A percentile compares a stretch with the other conserved stretches of the same genome.
Conservation (phyloP, 2,113 vertebrate species). For the Xiphias gladius region DNA sequence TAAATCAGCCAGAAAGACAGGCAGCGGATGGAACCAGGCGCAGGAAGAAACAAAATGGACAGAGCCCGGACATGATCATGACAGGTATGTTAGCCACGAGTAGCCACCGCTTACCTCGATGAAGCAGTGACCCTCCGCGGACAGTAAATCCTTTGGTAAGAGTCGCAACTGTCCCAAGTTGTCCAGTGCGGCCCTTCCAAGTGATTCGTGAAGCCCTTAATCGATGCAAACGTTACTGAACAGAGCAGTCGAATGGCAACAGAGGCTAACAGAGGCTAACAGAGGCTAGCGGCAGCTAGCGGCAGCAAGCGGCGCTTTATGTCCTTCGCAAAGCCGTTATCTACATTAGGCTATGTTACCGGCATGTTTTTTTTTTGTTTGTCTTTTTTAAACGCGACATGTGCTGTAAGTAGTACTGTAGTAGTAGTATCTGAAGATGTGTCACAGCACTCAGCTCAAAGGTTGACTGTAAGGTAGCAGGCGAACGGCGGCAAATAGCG, state of each 20-base stretch:
- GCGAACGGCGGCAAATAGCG: neutral
- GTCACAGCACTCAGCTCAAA: neutral
- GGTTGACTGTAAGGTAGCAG: neutral
- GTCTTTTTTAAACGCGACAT: neutral
- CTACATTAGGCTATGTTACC: neutral
- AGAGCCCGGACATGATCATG: neutral
- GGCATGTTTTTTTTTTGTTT: too few species aligned
- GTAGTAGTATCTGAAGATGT: neutral
- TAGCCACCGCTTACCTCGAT: slow-evolving; percentile 5
- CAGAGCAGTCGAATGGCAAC: too few species aligned
- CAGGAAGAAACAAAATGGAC: neutral
- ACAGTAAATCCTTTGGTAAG: neutral
- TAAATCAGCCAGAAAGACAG: neutral
- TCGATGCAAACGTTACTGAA: neutral
- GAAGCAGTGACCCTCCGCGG: neutral
- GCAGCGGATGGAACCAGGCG: neutral
- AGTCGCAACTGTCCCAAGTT: neutral
- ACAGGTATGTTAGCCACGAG: neutral
- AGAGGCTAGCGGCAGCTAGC: too few species aligned
- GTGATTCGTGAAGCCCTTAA: neutral
- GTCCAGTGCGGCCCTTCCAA: neutral
- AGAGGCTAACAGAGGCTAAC: too few species aligned
- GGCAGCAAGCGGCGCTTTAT: neutral
- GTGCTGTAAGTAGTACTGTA: neutral
- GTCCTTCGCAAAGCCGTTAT: neutral